Evolutionary conservation across 2,888 invertebrate genomes (phyloP).

Genomic region (Campoplex capitator): DNA sequence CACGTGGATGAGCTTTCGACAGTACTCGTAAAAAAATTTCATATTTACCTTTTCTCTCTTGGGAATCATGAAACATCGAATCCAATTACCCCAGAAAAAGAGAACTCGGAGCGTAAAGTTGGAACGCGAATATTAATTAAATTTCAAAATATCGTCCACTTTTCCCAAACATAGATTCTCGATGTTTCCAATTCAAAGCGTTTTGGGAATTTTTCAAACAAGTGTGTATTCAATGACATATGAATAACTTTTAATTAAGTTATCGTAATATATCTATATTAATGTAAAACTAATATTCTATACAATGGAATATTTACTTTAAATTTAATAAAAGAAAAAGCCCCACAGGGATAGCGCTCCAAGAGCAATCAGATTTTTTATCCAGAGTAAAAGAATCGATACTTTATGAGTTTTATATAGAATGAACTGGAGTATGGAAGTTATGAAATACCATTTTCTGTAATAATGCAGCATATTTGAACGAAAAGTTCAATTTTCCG

Average conservation of each 20-base stretch:
- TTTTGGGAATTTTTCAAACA: neutral
- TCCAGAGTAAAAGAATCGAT: neutral
- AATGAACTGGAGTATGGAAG: neutral
- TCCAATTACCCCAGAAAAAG: conserved; percentile 32
- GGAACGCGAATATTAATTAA: neutral
- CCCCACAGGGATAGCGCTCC: too few species aligned
- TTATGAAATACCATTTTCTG: neutral
- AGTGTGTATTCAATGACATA: too few species aligned
- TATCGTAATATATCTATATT: too few species aligned
- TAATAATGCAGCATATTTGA: neutral
- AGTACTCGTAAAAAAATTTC: neutral
- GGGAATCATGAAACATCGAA: conserved; percentile 14
- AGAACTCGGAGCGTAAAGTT: neutral
- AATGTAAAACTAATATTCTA: too few species aligned
- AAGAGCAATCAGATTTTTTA: neutral
- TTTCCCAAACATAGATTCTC: neutral
- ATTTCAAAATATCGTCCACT: neutral
- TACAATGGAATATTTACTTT: too few species aligned
- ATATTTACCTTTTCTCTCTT: neutral
- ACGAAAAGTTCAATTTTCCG: neutral
- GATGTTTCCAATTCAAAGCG: neutral
- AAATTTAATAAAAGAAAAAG: too few species aligned
- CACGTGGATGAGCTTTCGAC: neutral
- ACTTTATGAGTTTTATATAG: neutral
- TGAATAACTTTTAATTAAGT: too few species aligned